phyloP scores from a whole-genome alignment of 2,888 invertebrate species.

The Allophyes oxyacanthae region DNA sequence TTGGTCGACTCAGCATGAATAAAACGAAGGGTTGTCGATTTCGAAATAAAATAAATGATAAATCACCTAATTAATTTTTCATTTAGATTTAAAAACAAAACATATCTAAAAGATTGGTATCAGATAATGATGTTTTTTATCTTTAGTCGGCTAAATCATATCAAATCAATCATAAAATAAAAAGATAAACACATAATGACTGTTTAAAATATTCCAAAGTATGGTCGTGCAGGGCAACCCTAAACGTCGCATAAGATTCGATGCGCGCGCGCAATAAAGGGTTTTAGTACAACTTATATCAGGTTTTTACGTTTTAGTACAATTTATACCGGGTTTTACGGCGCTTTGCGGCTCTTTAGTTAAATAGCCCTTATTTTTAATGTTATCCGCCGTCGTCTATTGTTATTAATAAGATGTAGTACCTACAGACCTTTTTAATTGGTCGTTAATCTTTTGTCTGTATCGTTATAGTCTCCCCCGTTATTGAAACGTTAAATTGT shows the following conservation, averaged over 20 bases:
- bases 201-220: background rate
- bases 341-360: conserved; percentile 49
- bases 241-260: conserved; percentile 45
- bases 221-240: conserved; percentile 30
- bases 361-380: conserved; percentile 48
- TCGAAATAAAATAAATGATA: no score
- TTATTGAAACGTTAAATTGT: conserved; percentile 15
- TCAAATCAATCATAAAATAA: no score
- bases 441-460: conserved; percentile 15
- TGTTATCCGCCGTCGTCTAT: conserved; percentile 14
- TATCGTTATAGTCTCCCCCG: background rate
- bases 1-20: no score
- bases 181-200: background rate
- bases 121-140: no score
- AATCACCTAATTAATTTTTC: no score
- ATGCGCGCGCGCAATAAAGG: conserved; percentile 59
- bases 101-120: no score
- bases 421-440: conserved; percentile 9
- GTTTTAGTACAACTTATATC: conserved; percentile 60
- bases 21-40: no score
- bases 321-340: conserved; percentile 59
- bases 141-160: no score
- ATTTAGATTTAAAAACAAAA: no score
- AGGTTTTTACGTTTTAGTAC: conserved; percentile 55
- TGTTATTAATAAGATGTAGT: conserved; percentile 30